A percentile compares a stretch with the other conserved stretches of the same genome.
phyloP scores from a whole-genome alignment of 2,797 vertebrate species.

The Oophaga sylvatica region DNA sequence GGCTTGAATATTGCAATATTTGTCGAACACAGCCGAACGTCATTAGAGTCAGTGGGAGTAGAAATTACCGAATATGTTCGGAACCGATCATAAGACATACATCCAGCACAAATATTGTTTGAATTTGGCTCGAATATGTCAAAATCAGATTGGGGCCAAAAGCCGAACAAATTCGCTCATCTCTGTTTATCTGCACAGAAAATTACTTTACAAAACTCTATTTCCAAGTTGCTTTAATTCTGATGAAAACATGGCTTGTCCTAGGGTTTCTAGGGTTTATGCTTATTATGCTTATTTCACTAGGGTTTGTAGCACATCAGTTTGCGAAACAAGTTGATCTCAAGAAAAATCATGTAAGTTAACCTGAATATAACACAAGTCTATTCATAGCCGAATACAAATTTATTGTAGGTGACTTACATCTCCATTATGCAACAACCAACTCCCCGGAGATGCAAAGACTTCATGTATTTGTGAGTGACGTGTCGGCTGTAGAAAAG shows the following conservation, averaged over 20 bases:
- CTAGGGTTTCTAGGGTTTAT: neutral
- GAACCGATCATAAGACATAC: too few species aligned
- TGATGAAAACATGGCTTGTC: neutral
- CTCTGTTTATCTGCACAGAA: neutral
- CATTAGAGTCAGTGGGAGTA: too few species aligned
- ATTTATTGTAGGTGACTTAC: neutral
- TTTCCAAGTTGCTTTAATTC: slow-evolving; percentile 22
- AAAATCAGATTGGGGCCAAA: too few species aligned
- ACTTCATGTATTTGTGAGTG: neutral
- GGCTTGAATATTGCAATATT: too few species aligned
- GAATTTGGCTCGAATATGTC: too few species aligned
- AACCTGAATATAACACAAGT: neutral
- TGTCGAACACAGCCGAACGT: too few species aligned
- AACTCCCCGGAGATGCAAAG: neutral
- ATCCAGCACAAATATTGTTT: too few species aligned
- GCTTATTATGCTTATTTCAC: neutral
- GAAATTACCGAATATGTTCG: too few species aligned
- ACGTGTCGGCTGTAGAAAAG: neutral
- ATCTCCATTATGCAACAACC: slow-evolving; percentile 2
- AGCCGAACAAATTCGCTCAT: too few species aligned
- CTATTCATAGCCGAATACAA: neutral
- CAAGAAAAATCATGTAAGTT: neutral
- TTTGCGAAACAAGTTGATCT: neutral
- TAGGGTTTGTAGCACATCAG: neutral
- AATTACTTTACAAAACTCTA: slow-evolving; percentile 18